These are phyloP conservation scores for Desmophyllum pertusum DNA, from an alignment of 92 coral and sea anemone genomes.

Conservation along the genomic window DNA sequence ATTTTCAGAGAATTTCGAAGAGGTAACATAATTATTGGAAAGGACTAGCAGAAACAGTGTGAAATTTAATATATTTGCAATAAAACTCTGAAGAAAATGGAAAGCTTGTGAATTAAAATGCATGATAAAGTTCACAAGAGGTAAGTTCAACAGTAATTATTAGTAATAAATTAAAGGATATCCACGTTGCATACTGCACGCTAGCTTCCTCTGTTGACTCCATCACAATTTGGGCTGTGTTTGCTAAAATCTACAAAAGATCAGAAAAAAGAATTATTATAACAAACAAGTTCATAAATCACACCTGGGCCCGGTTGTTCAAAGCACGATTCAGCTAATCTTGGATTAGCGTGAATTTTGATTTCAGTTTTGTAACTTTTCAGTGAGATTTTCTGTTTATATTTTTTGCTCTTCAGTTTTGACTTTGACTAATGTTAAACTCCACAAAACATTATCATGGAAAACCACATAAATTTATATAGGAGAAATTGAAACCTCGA, in stretches of 20 bases:
- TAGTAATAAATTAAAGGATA: slow-evolving; percentile 71
- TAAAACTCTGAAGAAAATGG: neutral
- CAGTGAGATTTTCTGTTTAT: no score
- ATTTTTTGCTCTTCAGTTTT: no score
- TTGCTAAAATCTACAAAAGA: slow-evolving; percentile 81
- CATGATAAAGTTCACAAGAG: neutral
- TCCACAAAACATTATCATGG: no score
- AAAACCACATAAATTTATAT: no score
- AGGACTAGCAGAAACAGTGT: neutral
- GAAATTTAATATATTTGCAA: neutral
- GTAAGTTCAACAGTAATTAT: neutral
- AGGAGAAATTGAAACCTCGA: no score
- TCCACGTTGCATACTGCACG: slow-evolving; percentile 90
- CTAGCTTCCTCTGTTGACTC: slow-evolving; percentile 97
- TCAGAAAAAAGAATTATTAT: neutral
- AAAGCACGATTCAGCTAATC: no score
- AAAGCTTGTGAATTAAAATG: neutral
- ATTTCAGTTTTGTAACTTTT: no score
- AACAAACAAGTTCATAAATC: no score
- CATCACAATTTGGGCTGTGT: slow-evolving; percentile 98
- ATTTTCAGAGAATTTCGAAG: neutral
- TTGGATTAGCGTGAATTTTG: no score
- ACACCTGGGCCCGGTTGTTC: no score
- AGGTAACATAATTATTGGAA: neutral
- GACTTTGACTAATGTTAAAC: no score